Evolutionary conservation across 64 coral and sea anemone species (phyloP).

Genomic region (Stylophora pistillata): DNA sequence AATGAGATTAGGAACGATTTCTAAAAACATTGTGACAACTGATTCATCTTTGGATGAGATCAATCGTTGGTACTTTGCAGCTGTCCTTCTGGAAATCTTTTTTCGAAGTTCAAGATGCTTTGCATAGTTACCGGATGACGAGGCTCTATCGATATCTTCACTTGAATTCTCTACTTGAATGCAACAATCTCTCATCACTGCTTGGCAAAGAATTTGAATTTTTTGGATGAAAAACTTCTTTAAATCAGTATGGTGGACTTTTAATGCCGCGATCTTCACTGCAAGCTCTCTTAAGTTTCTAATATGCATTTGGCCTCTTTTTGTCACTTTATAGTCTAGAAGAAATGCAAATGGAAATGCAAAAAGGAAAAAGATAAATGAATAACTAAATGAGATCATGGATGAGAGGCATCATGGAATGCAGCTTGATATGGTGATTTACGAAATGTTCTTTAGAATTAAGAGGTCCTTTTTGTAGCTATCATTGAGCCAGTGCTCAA

Average conservation of each 20-base stretch:
- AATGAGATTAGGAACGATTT: neutral
- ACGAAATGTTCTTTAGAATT: too few relatives aligned
- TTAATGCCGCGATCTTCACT: neutral
- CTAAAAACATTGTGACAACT: neutral
- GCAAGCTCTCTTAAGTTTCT: constrained; percentile 11
- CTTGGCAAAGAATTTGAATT: neutral
- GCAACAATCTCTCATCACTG: constrained; percentile 35
- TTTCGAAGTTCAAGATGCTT: neutral
- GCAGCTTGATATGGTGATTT: too few relatives aligned
- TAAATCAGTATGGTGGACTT: neutral
- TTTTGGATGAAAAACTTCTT: neutral
- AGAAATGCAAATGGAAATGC: neutral
- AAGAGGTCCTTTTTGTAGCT: too few relatives aligned
- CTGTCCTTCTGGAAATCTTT: neutral
- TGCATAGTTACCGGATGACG: neutral
- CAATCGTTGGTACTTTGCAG: neutral
- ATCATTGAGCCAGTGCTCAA: too few relatives aligned
- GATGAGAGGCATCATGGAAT: too few relatives aligned
- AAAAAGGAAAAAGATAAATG: too few relatives aligned
- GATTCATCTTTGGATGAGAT: neutral
- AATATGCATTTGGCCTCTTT: constrained; percentile 26
- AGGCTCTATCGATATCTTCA: neutral
- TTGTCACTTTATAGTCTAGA: constrained; percentile 2
- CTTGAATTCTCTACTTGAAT: neutral
- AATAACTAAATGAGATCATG: too few relatives aligned